Evolutionary conservation across 2,113 vertebrate genomes (phyloP).

Genomic region (Nesoenas mayeri): DNA sequence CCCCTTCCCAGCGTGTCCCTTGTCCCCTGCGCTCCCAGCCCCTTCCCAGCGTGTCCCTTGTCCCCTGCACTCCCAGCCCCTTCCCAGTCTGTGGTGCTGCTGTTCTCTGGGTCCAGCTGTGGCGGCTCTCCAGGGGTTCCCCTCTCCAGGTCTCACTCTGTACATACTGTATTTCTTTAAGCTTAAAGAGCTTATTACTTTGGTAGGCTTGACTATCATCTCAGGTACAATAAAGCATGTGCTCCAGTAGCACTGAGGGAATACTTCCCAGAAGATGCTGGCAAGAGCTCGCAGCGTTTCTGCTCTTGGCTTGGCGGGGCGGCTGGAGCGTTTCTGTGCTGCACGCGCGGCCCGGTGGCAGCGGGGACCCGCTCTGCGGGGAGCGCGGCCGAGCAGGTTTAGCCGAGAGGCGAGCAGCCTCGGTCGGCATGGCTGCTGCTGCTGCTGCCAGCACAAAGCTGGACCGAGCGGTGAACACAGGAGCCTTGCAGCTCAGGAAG

Average conservation of each 20-base stretch:
- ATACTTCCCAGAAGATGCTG: neutral
- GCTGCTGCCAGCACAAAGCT: neutral
- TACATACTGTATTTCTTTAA: neutral
- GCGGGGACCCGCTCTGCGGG: neutral
- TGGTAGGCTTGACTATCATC: neutral
- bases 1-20: no score
- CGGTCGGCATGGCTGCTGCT: rapidly evolving
- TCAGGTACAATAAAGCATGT: neutral
- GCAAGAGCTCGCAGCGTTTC: neutral
- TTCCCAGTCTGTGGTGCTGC: no score
- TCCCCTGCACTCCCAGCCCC: neutral
- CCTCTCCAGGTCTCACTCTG: no score
- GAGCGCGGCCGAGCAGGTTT: neutral
- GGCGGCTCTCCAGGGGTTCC: no score
- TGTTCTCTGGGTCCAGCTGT: neutral
- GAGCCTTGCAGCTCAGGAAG: neutral
- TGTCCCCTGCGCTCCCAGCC: no score
- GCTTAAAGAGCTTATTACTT: neutral
- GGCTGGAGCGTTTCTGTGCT: neutral
- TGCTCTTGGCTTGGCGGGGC: neutral
- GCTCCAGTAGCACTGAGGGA: neutral
- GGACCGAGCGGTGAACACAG: neutral
- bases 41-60: no score
- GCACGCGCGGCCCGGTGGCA: neutral
- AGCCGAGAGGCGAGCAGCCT: neutral